phyloP scores from a whole-genome alignment of 2,888 invertebrate genomes.

The Loripinus fragilis region DNA sequence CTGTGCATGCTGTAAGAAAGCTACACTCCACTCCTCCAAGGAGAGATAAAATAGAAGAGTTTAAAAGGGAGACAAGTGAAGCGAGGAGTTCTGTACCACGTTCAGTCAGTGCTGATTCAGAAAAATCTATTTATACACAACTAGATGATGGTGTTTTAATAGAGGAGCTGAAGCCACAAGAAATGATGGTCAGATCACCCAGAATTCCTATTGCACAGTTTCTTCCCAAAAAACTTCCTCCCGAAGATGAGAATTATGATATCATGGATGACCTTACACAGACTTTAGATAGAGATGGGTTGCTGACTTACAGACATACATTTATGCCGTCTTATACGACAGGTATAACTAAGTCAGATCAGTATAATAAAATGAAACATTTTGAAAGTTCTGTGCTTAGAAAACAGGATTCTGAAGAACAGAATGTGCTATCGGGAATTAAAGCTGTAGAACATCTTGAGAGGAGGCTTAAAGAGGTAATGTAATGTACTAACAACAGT shows the following conservation, averaged over 20 bases:
- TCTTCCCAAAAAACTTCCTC: conserved; percentile 33
- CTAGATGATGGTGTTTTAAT: conserved; percentile 76
- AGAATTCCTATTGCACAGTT: conserved; percentile 13
- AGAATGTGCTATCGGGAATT: conserved; percentile 76
- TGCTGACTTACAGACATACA: conserved; percentile 66
- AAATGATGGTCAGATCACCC: conserved; percentile 70
- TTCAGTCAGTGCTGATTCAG: conserved; percentile 51
- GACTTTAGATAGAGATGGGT: conserved; percentile 58
- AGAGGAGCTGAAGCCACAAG: conserved; percentile 74
- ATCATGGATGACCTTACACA: conserved; percentile 58
- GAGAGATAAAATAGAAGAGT: conserved; percentile 46
- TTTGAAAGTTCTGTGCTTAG: conserved; percentile 75
- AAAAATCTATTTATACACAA: conserved; percentile 70
- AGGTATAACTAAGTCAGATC: conserved; percentile 80
- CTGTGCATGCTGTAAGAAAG: conserved; percentile 45
- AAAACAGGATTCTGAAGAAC: conserved; percentile 75
- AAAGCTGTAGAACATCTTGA: conserved; percentile 78
- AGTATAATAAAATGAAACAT: conserved; percentile 73
- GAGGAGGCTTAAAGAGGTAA: conserved; percentile 72
- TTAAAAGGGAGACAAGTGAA: conserved; percentile 38
- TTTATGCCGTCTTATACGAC: conserved; percentile 74
- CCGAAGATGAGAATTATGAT: conserved; percentile 52
- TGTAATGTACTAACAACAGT: too few species aligned
- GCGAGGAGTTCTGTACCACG: conserved; percentile 25
- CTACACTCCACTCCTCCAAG: conserved; percentile 37